Conservation (phyloP, 2,888 invertebrate genomes). For the Chrysolina haemoptera region DNA sequence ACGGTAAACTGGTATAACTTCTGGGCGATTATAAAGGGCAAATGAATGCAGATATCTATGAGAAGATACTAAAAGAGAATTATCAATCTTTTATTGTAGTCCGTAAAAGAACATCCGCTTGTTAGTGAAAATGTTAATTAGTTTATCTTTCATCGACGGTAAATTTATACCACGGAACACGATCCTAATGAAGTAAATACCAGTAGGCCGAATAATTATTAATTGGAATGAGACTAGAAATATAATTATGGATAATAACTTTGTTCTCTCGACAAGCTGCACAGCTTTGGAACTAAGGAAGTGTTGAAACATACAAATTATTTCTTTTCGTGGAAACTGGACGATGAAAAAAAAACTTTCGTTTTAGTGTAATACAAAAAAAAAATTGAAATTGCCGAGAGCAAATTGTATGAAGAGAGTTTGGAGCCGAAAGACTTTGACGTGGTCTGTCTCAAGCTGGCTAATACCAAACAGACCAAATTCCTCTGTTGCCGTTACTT, state of each 20-base stretch:
- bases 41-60: background rate
- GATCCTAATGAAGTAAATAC: slow-evolving; percentile 14
- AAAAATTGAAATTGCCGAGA: no score
- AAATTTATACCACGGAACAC: slow-evolving; percentile 9
- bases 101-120: slow-evolving; percentile 16
- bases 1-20: background rate
- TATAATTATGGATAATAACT: background rate
- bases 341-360: no score
- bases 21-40: background rate
- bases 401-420: no score
- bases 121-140: slow-evolving; percentile 18
- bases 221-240: background rate
- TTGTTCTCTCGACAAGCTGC: no score
- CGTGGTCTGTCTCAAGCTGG: no score
- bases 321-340: no score
- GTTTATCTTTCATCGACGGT: background rate
- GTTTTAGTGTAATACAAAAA: no score
- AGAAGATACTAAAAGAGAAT: slow-evolving; percentile 1
- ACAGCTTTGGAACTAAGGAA: no score
- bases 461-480: no score
- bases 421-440: no score
- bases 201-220: background rate
- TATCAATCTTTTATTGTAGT: slow-evolving; percentile 9
- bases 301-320: no score
- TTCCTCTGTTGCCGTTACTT: no score